Percentiles rank a stretch among this genome's conserved stretches.
These are phyloP conservation scores for Buathra laborator DNA, from an alignment of 2,888 invertebrate species.

Conservation along the genomic window DNA sequence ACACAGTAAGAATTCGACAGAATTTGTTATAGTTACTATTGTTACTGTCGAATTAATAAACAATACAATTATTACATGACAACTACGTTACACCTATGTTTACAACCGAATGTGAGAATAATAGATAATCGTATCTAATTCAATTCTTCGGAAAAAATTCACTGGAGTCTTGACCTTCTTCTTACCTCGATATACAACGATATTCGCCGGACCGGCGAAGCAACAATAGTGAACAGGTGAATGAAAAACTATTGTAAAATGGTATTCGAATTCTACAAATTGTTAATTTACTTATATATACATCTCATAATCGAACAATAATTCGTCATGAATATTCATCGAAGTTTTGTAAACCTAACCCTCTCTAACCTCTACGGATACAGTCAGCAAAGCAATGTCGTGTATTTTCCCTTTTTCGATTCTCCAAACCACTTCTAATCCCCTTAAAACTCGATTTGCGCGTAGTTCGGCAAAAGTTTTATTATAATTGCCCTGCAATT, in stretches of 20 bases:
- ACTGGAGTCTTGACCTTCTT: not conserved
- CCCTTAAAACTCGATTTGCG: not conserved
- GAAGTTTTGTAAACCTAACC: conserved; percentile 11
- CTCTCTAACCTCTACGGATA: conserved; percentile 3
- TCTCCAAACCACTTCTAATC: not conserved
- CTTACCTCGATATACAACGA: not conserved
- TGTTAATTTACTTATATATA: not conserved
- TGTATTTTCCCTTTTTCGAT: not conserved
- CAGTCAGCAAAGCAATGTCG: not conserved
- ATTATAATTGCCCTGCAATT: not conserved
- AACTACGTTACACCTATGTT: not conserved
- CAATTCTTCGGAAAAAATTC: not conserved
- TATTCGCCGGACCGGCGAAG: conserved; percentile 10
- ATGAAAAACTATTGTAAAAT: conserved; percentile 3
- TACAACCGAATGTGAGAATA: not conserved
- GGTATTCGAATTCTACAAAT: not conserved
- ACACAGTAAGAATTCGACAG: not conserved
- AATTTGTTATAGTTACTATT: not conserved
- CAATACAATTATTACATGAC: not conserved
- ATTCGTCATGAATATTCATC: not conserved
- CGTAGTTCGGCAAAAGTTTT: not conserved
- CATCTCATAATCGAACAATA: not conserved
- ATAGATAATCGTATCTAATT: not conserved
- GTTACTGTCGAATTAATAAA: not conserved
- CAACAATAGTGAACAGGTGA: conserved; percentile 42